phyloP scores from a whole-genome alignment of 2,113 vertebrate species.

The Helogale parvula region DNA sequence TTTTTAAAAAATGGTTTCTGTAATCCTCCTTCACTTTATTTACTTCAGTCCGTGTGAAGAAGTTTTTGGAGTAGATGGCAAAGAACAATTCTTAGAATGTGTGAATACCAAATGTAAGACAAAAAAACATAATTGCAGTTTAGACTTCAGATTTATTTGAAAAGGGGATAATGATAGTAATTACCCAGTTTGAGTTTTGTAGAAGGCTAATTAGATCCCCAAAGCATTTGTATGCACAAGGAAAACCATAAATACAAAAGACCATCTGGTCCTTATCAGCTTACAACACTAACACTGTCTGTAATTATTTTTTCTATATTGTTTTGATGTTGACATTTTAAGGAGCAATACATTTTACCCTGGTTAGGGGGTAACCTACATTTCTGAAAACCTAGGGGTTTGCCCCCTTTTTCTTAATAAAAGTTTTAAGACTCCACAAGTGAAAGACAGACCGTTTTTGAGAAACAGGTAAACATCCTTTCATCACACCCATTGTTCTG shows the following conservation, averaged over 20 bases:
- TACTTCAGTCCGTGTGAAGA: constrained; percentile 71
- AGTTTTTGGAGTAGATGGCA: constrained; percentile 80
- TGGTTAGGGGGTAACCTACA: constrained; percentile 83
- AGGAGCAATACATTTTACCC: constrained; percentile 80
- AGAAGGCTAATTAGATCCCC: constrained; percentile 92
- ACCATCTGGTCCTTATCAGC: constrained; percentile 91
- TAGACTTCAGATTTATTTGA: constrained; percentile 93
- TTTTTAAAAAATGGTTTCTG: not conserved
- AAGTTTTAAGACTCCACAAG: not conserved
- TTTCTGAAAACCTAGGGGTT: constrained; percentile 47
- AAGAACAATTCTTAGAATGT: constrained; percentile 84
- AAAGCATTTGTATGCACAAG: constrained; percentile 90
- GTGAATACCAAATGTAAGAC: constrained; percentile 85
- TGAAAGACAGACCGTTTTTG: constrained; percentile 51
- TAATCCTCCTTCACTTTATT: constrained; percentile 68
- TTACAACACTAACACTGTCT: constrained; percentile 87
- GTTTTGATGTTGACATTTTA: constrained; percentile 90
- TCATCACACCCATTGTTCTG: not conserved
- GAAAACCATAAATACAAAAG: constrained; percentile 90
- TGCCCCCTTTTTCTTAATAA: constrained; percentile 31
- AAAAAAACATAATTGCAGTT: constrained; percentile 92
- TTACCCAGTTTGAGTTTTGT: constrained; percentile 93
- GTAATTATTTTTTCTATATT: constrained; percentile 90
- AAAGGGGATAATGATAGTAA: constrained; percentile 93
- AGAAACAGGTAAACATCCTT: constrained; percentile 53